These are phyloP conservation scores for Thera britannica DNA, from an alignment of 2,888 invertebrate genomes.

Conservation along the genomic window DNA sequence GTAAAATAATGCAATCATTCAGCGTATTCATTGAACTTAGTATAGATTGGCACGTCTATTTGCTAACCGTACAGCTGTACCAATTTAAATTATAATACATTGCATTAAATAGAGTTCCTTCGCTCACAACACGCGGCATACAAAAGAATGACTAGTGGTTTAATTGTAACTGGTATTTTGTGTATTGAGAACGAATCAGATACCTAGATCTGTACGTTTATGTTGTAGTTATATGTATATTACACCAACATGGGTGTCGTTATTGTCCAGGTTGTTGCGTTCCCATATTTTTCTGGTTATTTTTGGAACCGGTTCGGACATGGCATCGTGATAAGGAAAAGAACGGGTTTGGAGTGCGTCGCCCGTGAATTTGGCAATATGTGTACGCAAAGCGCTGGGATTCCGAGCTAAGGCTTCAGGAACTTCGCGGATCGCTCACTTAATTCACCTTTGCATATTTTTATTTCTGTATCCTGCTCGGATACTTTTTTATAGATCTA, in stretches of 20 bases:
- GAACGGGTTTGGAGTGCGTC: constrained; percentile 67
- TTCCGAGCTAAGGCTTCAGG: constrained; percentile 7
- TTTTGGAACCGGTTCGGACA: constrained; percentile 63
- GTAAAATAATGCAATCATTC: constrained; percentile 3
- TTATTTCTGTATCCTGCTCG: not conserved
- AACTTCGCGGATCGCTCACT: not conserved
- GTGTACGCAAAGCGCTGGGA: constrained; percentile 57
- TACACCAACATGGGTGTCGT: not conserved
- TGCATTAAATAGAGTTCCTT: constrained; percentile 13
- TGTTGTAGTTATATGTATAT: not conserved
- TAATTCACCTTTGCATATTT: not conserved
- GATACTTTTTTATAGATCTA: not conserved
- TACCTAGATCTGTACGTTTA: constrained; percentile 4
- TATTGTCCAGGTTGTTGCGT: constrained; percentile 16
- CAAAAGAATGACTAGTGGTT: constrained; percentile 16
- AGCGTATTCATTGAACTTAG: constrained; percentile 1
- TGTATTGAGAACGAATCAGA: constrained; percentile 37
- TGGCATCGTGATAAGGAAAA: constrained; percentile 57
- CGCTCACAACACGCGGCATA: constrained; percentile 15
- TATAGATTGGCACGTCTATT: constrained; percentile 3
- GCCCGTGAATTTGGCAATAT: constrained; percentile 59
- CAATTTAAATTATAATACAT: constrained; percentile 20
- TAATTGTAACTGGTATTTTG: constrained; percentile 19
- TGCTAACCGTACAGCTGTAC: constrained; percentile 23
- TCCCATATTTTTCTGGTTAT: constrained; percentile 26